Evolutionary conservation across 2,113 vertebrate genomes (phyloP).

Genomic region (Edolisoma coerulescens): DNA sequence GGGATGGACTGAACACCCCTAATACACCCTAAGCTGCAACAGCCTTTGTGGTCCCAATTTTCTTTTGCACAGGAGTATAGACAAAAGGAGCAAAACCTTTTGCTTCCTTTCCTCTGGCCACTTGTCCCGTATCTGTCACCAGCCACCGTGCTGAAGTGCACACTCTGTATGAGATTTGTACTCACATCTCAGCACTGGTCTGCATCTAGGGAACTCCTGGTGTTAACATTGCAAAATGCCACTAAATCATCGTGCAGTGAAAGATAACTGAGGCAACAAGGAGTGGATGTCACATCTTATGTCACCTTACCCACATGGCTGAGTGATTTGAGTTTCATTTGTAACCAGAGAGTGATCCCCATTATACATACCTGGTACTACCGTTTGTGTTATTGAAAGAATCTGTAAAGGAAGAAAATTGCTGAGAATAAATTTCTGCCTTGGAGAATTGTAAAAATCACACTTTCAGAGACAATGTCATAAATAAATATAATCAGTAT

Average conservation of each 20-base stretch:
- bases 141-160: neutral
- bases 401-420: neutral
- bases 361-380: neutral
- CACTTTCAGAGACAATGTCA: neutral
- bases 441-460: slow-evolving; percentile 1
- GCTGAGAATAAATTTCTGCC: slow-evolving; percentile 5
- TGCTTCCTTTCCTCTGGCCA: neutral
- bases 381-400: neutral
- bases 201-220: neutral
- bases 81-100: neutral
- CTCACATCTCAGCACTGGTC: neutral
- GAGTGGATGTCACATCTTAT: neutral
- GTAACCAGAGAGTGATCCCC: neutral
- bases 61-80: neutral
- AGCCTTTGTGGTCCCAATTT: neutral
- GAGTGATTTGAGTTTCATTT: neutral
- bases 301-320: neutral
- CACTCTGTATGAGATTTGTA: neutral
- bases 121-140: neutral
- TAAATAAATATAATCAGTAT: slow-evolving; percentile 25
- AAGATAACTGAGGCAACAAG: neutral
- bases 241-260: neutral
- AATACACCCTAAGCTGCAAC: neutral
- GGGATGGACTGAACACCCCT: neutral
- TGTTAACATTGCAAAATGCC: neutral